phyloP scores from a whole-genome alignment of 2,113 vertebrate genomes.

The Xiphophorus hellerii region DNA sequence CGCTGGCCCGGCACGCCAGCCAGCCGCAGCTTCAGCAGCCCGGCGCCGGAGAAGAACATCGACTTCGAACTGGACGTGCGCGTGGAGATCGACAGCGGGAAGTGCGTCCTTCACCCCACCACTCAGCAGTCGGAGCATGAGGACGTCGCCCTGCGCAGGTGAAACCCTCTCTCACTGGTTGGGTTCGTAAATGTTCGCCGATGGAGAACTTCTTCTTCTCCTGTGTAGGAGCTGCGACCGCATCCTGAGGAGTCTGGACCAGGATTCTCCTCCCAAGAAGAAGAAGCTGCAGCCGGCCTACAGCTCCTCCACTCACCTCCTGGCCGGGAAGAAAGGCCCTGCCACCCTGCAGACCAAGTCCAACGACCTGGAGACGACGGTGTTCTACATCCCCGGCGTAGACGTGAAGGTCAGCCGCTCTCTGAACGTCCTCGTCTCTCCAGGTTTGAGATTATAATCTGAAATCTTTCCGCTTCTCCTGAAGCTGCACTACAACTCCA shows the following conservation, averaged over 20 bases:
- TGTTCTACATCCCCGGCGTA: slow-evolving; percentile 98
- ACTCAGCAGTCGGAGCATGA: slow-evolving; percentile 92
- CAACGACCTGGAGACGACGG: slow-evolving; percentile 93
- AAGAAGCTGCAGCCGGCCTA: slow-evolving; percentile 93
- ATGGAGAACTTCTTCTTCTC: neutral
- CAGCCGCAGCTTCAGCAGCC: slow-evolving; percentile 82
- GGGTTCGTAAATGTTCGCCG: neutral
- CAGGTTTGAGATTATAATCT: neutral
- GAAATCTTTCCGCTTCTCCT: neutral
- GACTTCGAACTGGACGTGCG: slow-evolving; percentile 98
- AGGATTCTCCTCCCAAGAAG: slow-evolving; percentile 97
- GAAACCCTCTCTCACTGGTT: neutral
- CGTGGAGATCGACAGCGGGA: slow-evolving; percentile 97
- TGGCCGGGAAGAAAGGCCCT: slow-evolving; percentile 93
- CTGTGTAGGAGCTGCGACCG: slow-evolving; percentile 89
- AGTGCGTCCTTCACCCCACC: slow-evolving; percentile 95
- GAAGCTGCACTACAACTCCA: slow-evolving; percentile 98
- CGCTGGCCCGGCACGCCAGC: slow-evolving; percentile 88
- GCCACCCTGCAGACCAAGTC: slow-evolving; percentile 93
- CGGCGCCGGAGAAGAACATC: slow-evolving; percentile 92
- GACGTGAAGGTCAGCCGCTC: slow-evolving; percentile 91
- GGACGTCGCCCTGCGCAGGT: slow-evolving; percentile 90
- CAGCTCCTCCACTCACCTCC: slow-evolving; percentile 89
- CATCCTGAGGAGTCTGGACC: slow-evolving; percentile 92
- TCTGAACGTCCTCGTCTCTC: neutral